phyloP scores from a whole-genome alignment of 2,113 vertebrate species.

The Oryzias curvinotus region DNA sequence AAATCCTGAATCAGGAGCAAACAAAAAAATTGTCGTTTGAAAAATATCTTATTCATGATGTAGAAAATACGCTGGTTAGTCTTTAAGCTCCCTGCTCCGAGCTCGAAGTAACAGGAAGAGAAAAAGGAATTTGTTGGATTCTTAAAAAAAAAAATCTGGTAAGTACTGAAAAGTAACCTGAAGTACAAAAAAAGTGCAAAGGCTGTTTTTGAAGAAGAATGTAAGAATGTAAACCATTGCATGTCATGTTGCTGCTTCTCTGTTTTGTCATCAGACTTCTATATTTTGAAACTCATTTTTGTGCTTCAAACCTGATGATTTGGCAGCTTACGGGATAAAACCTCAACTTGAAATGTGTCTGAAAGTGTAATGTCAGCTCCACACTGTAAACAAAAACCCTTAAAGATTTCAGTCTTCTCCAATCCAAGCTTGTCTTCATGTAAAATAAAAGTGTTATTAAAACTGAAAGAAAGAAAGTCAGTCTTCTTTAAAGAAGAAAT shows the following conservation, averaged over 20 bases:
- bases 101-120: too few species aligned
- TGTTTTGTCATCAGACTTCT: not conserved
- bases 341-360: not conserved
- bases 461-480: not conserved
- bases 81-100: too few species aligned
- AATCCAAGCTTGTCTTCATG: not conserved
- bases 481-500: not conserved
- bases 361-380: conserved; percentile 2
- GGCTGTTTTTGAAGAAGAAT: too few species aligned
- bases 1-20: too few species aligned
- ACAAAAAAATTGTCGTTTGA: too few species aligned
- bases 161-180: too few species aligned
- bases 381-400: not conserved
- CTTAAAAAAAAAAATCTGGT: too few species aligned
- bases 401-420: not conserved
- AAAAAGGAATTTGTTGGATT: too few species aligned
- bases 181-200: too few species aligned
- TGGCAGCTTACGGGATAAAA: conserved; percentile 17
- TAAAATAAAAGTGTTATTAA: not conserved
- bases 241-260: not conserved
- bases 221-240: too few species aligned
- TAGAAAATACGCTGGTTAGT: too few species aligned
- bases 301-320: conserved; percentile 4
- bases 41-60: too few species aligned
- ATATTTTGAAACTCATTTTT: not conserved